Evolutionary conservation across 2,797 vertebrate species (phyloP).

Genomic region (Mormyrops attenuatus): DNA sequence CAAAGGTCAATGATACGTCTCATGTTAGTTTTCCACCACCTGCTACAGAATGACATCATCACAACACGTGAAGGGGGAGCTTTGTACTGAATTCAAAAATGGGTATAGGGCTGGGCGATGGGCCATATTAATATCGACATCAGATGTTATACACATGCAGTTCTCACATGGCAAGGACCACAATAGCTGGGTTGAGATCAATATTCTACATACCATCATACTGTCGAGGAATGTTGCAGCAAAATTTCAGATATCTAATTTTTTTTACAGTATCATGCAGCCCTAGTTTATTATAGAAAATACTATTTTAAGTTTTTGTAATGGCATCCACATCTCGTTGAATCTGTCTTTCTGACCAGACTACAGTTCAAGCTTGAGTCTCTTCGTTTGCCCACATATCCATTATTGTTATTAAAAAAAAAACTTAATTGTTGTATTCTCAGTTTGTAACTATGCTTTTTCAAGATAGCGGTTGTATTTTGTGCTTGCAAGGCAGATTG

Average conservation of each 20-base stretch:
- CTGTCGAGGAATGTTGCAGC: background rate
- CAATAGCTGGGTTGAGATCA: background rate
- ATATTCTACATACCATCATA: background rate
- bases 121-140: background rate
- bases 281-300: background rate
- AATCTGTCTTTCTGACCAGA: background rate
- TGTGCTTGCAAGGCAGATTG: background rate
- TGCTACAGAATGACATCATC: background rate
- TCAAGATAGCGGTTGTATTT: background rate
- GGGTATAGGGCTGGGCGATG: background rate
- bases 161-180: background rate
- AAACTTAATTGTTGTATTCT: background rate
- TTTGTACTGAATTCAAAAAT: background rate
- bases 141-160: background rate
- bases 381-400: background rate
- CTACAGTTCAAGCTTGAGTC: background rate
- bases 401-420: background rate
- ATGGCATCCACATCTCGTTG: background rate
- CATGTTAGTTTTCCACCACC: background rate
- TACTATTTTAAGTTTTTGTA: background rate
- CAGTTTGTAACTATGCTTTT: background rate
- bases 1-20: background rate
- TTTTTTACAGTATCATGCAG: background rate
- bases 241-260: background rate
- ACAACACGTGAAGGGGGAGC: background rate